phyloP scores from a whole-genome alignment of 2,888 invertebrate species.

The Keiferia lycopersicella region DNA sequence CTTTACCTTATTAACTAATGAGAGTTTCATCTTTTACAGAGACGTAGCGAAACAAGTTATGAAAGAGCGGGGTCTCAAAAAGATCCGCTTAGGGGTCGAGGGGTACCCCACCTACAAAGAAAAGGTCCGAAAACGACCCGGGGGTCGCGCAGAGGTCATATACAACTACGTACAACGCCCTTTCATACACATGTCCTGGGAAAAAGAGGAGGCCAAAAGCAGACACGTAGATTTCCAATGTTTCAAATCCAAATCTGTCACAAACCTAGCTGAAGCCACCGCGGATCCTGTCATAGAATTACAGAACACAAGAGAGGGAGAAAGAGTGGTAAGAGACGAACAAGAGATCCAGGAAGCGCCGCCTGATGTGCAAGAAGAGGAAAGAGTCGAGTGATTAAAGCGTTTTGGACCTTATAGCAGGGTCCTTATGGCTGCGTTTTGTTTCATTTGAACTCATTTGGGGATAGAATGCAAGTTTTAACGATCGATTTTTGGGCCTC shows the following conservation, averaged over 20 bases:
- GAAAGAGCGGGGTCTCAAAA: slow-evolving; percentile 98
- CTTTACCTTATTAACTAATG: no score
- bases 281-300: slow-evolving; percentile 91
- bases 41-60: slow-evolving; percentile 99
- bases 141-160: slow-evolving; percentile 70
- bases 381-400: slow-evolving; percentile 51
- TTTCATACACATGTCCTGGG: slow-evolving; percentile 99
- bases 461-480: not conserved
- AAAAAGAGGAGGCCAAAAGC: slow-evolving; percentile 99
- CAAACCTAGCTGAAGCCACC: slow-evolving; percentile 96
- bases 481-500: no score
- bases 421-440: slow-evolving; percentile 41
- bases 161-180: slow-evolving; percentile 99
- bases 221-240: slow-evolving; percentile 99
- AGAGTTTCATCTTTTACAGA: slow-evolving; percentile 62
- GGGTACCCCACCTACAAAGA: slow-evolving; percentile 99
- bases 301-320: slow-evolving; percentile 75
- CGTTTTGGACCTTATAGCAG: slow-evolving; percentile 36
- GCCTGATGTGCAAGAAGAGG: slow-evolving; percentile 28
- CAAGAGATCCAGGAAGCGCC: not conserved
- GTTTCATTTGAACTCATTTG: slow-evolving; percentile 25
- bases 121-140: slow-evolving; percentile 93
- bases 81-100: slow-evolving; percentile 98
- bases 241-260: slow-evolving; percentile 98
- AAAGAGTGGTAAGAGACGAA: slow-evolving; percentile 35